Conservation (phyloP, 2,113 vertebrate genomes). For the Zeus faber region DNA sequence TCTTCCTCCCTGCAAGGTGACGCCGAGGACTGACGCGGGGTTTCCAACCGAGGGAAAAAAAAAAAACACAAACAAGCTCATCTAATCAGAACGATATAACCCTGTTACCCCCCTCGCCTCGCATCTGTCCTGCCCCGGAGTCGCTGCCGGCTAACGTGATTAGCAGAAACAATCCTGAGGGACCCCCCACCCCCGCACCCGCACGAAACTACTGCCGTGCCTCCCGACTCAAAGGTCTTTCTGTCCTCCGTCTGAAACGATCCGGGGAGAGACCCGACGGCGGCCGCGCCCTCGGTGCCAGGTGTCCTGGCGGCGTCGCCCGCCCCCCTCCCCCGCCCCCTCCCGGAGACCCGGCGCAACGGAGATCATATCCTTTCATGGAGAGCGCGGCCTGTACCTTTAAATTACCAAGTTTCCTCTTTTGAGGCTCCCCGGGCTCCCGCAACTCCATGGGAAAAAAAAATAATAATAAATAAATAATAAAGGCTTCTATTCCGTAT, state of each 20-base stretch:
- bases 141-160: slow-evolving; percentile 66
- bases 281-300: slow-evolving; percentile 35
- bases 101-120: slow-evolving; percentile 61
- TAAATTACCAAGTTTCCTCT: too few species aligned
- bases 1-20: slow-evolving; percentile 52
- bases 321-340: too few species aligned
- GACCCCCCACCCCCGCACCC: slow-evolving; percentile 63
- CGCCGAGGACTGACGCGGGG: slow-evolving; percentile 28
- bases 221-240: slow-evolving; percentile 64
- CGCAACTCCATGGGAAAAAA: too few species aligned
- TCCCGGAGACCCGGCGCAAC: too few species aligned
- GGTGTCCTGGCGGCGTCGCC: slow-evolving; percentile 32
- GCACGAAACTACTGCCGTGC: slow-evolving; percentile 62
- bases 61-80: slow-evolving; percentile 31
- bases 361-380: too few species aligned
- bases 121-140: slow-evolving; percentile 61
- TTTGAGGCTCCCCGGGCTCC: too few species aligned
- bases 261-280: slow-evolving; percentile 39
- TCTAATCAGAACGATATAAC: slow-evolving; percentile 67
- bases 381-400: too few species aligned
- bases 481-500: too few species aligned
- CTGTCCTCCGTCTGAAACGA: slow-evolving; percentile 50
- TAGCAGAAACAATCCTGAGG: slow-evolving; percentile 64
- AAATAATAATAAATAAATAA: too few species aligned
- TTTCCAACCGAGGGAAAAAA: too few species aligned